Base-by-base conservation (phyloP, 2,113 vertebrate genomes). In the Salminus brasiliensis region DNA sequence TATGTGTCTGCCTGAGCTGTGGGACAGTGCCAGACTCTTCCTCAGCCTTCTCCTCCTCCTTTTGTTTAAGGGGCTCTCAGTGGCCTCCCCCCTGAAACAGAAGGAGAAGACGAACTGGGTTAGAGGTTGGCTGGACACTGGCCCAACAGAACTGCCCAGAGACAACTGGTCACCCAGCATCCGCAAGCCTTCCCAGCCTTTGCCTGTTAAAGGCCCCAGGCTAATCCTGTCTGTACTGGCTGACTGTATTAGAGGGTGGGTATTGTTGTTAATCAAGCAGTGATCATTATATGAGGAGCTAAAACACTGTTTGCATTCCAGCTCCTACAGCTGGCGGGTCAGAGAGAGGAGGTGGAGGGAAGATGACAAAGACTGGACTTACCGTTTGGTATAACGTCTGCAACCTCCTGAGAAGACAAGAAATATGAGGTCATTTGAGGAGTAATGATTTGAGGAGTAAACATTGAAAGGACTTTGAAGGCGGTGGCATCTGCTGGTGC, bases 11-110 rank as follows among this genome's bases (percentile, higher is more conserved):
- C 45, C 29, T 81, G 34, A 76, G 82, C 62, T 80, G 9, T 76
- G 74, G 74, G 52, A 72, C 11, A 66, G 68, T 84, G 71, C 77
- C 85, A 55, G 84, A 88, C 86, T 72, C 29, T 52, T 85, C 78
- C 90, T 87, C 88, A 90, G 88, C 63, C 84, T 83, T 74, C 76
- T 67, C 45, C 43, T 78, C 69, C 76, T 79, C 78, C 81, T 87
- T 83, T 76, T 81, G 81, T 87, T 84, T 83, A 83, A 82, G 71
- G 72, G 76, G 74, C 78, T 81, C 43, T 78, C 74, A 84, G 39
- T 36, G 77, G 72, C 76, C 43, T 78, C 74, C 53, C 79, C 82
- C 74, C 84, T 84, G 82, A 82, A 85, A 84, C 84, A 85, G 65
- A 86, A 77, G 82, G 84, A 87, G 72, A 82, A 87, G 76, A 85